phyloP scores from a whole-genome alignment of 1,140 invertebrate species.

The Drosophila auraria region DNA sequence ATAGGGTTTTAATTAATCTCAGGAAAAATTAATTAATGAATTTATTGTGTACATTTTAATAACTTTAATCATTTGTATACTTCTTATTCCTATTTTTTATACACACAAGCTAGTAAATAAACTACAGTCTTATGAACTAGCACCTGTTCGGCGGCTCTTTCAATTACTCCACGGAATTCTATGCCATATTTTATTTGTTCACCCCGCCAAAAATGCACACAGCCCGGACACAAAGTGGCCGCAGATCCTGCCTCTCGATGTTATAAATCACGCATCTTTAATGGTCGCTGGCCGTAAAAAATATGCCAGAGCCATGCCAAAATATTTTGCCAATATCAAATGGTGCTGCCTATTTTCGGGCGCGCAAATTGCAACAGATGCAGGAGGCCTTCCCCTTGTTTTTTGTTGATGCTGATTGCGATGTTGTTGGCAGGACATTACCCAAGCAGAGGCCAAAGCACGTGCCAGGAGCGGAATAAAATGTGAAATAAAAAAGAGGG shows the following conservation, averaged over 20 bases:
- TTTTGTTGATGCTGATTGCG: constrained; percentile 38
- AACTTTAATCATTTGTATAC: not conserved
- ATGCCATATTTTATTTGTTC: constrained; percentile 29
- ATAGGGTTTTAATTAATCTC: not conserved
- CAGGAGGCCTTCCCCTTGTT: constrained; percentile 28
- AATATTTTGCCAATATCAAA: constrained; percentile 47
- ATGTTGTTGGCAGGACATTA: constrained; percentile 71
- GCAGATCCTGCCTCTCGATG: constrained; percentile 36
- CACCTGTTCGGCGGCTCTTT: constrained; percentile 11
- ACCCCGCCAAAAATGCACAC: constrained; percentile 13
- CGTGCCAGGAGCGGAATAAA: constrained; percentile 60
- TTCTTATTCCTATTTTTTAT: not conserved
- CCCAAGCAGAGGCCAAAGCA: constrained; percentile 38
- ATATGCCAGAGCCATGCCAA: constrained; percentile 48
- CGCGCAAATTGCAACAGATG: constrained; percentile 74
- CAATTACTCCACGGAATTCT: constrained; percentile 16
- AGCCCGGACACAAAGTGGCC: not conserved
- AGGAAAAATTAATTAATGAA: not conserved
- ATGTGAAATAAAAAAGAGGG: constrained; percentile 17
- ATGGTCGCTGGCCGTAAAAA: constrained; percentile 53
- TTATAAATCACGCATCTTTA: constrained; percentile 70
- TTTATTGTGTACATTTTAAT: not conserved
- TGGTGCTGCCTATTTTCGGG: constrained; percentile 60
- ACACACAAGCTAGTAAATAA: not conserved
- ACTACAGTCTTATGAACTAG: constrained; percentile 4